Percentiles rank a stretch among this genome's conserved stretches.
Conservation (phyloP, 1,140 invertebrate genomes). For the Protaetia brevitarsis region DNA sequence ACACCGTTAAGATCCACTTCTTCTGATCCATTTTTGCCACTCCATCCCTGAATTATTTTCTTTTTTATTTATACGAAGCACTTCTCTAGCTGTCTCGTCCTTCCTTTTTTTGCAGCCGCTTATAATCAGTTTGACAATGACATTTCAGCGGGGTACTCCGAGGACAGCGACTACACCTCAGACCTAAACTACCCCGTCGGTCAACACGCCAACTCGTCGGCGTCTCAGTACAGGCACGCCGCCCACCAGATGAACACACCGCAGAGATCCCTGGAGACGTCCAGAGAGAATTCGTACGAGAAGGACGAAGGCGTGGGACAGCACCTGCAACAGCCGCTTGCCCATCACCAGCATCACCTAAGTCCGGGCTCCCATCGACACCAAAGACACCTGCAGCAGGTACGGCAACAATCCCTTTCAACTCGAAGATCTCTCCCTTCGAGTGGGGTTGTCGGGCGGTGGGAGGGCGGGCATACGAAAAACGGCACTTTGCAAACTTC, state of each 20-base stretch:
- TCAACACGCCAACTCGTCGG: constrained; percentile 80
- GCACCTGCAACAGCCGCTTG: constrained; percentile 36
- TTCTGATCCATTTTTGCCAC: neutral
- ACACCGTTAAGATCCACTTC: too few relatives aligned
- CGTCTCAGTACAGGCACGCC: constrained; percentile 75
- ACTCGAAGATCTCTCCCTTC: too few relatives aligned
- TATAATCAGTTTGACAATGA: constrained; percentile 49
- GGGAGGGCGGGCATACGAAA: too few relatives aligned
- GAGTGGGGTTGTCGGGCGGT: too few relatives aligned
- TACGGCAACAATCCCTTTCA: neutral
- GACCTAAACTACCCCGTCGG: constrained; percentile 94
- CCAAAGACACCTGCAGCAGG: constrained; percentile 19
- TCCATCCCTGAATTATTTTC: too few relatives aligned
- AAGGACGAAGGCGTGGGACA: constrained; percentile 58
- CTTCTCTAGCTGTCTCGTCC: too few relatives aligned
- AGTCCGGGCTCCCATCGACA: constrained; percentile 39
- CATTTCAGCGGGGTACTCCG: constrained; percentile 86
- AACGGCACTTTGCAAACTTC: neutral
- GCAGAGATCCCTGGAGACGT: constrained; percentile 74
- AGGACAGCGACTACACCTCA: constrained; percentile 95
- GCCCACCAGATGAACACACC: constrained; percentile 76
- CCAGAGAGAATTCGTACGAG: constrained; percentile 81
- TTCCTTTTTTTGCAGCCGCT: constrained; percentile 46
- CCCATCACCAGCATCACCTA: constrained; percentile 41
- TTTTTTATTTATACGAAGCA: too few relatives aligned